Base-by-base conservation (phyloP, 2,888 invertebrate genomes). In the Drosophila monieri region DNA sequence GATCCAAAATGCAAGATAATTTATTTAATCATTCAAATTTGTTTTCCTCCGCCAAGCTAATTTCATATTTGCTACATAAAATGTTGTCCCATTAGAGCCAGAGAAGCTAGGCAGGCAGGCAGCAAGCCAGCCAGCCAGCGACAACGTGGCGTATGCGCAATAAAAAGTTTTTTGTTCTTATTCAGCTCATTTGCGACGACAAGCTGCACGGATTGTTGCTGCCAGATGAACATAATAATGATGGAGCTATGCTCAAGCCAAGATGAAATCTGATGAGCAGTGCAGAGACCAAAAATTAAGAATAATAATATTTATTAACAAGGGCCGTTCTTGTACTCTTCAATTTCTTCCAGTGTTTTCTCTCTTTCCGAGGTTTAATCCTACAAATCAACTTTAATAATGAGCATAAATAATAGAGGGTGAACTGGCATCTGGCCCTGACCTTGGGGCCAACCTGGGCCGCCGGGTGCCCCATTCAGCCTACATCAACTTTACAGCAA, bases 131-230 rank as follows among this genome's bases (percentile, higher is more conserved):
- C 25, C 27, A 27, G 47, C 46, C 61, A 44, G 65, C 39, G 67
- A 14, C 78, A 47, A 68, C 72, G 57, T 49, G 62, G 70, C 77
- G 80, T 80, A 80, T 84, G 74, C 61, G 84, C 66, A 81, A 86
- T 85, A 78, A 73, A 86, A 80, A 55, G 46, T 68, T 64, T 39
- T 57, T 39, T 18, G 32, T 47, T 71, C 61, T 71, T 62, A 62
- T 62, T 54, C 41, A 62, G 53, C 53, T 53, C 64, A 53, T 64
- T 65, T 65, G 30, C 23, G 64, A 46, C 43, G 66, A 48, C 66
- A 65, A 54, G 67, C 64, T 41, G 37, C 66, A 15, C 5, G 23
- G 55, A 41, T 23, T 44, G 37, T 35, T 8, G 15, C 23, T 23
- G 30, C 23, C 25, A 51, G 14, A 64, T 47, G 39, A 12, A 35